Conservation (phyloP, 2,888 invertebrate species). For the Galerucella nymphaeae region DNA sequence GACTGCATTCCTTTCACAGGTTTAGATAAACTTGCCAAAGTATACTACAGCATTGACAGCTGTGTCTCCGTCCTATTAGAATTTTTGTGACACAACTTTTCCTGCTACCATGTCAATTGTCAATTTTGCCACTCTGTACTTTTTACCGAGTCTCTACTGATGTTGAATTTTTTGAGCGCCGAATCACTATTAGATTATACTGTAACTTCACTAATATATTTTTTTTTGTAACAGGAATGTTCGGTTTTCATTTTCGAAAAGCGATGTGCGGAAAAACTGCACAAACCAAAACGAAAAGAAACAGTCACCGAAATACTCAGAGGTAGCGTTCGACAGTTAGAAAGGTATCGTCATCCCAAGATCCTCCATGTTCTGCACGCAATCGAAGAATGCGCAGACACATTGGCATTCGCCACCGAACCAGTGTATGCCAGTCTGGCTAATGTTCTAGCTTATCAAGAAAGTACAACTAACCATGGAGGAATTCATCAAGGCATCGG, state of each 20-base stretch:
- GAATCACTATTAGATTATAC: not conserved
- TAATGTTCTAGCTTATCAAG: slow-evolving; percentile 87
- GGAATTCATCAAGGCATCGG: slow-evolving; percentile 65
- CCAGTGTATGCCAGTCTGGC: slow-evolving; percentile 89
- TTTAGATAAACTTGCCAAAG: too few species aligned
- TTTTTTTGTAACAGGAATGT: slow-evolving; percentile 79
- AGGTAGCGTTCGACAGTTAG: slow-evolving; percentile 81
- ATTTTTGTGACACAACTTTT: too few species aligned
- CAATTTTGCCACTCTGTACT: too few species aligned
- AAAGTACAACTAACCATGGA: slow-evolving; percentile 67
- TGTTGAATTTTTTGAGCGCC: not conserved
- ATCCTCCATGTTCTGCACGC: slow-evolving; percentile 76
- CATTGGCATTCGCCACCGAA: slow-evolving; percentile 94
- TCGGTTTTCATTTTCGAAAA: slow-evolving; percentile 96
- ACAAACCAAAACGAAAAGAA: slow-evolving; percentile 92
- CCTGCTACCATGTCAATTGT: too few species aligned
- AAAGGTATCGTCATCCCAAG: slow-evolving; percentile 87
- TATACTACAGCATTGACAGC: too few species aligned
- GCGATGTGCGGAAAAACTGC: slow-evolving; percentile 89
- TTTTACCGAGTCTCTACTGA: too few species aligned
- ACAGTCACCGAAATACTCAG: slow-evolving; percentile 90
- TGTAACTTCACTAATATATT: not conserved
- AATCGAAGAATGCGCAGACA: slow-evolving; percentile 86
- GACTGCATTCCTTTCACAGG: too few species aligned
- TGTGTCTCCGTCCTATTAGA: too few species aligned